Conservation (phyloP, 2,113 vertebrate genomes). For the Aplodontia rufa region DNA sequence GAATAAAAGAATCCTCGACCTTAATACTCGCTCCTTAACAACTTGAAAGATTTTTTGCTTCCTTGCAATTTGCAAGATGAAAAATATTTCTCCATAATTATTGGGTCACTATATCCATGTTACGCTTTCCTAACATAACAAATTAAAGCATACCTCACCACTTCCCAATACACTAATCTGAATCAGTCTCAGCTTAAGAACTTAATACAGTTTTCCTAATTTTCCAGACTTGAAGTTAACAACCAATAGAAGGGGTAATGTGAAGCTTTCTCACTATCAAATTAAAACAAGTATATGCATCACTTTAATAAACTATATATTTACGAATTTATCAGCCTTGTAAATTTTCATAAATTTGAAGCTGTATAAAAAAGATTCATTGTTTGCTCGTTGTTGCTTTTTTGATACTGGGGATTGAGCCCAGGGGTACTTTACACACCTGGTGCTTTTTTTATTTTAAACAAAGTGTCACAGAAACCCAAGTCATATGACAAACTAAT, state of each 20-base stretch:
- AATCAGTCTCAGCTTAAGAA: slow-evolving; percentile 13
- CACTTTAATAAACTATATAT: background rate
- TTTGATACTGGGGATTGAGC: no score
- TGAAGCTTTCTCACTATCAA: background rate
- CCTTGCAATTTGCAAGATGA: background rate
- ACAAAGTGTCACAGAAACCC: no score
- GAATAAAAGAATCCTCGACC: slow-evolving; percentile 25
- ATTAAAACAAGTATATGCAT: slow-evolving; percentile 34
- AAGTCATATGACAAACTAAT: no score
- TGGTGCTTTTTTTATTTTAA: no score
- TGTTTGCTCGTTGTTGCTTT: background rate
- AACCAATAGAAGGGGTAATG: background rate
- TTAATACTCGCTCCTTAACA: background rate
- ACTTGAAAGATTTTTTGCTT: slow-evolving; percentile 10
- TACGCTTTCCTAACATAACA: slow-evolving; percentile 2
- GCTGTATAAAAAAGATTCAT: background rate
- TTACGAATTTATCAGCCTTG: background rate
- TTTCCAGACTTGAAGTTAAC: slow-evolving; percentile 27
- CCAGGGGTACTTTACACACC: no score
- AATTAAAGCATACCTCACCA: background rate
- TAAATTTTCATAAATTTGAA: slow-evolving; percentile 27
- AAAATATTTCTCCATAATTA: background rate
- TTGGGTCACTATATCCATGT: background rate
- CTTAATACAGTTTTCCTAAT: slow-evolving; percentile 7
- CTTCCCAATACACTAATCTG: background rate